Percentiles rank a stretch among this genome's conserved stretches.
These are phyloP conservation scores for Caenorhabditis elegans DNA, from an alignment of 1,140 invertebrate genomes.

Conservation along the genomic window WBcel235 BX284603.4:13387001-13387500, in stretches of 20 bases:
- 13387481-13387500: background rate
- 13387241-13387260: constrained; percentile 5
- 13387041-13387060: no score
- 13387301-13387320: background rate
- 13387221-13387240: no score
- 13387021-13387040: background rate
- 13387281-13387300: background rate
- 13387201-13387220: background rate
- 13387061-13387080: background rate
- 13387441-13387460: background rate
- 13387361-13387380: constrained; percentile 18
- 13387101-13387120: background rate
- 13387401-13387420: background rate
- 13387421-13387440: background rate
- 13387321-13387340: background rate
- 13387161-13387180: background rate
- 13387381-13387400: background rate
- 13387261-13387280: background rate
- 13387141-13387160: constrained; percentile 2
- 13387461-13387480: background rate
- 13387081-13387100: background rate
- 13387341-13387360: background rate
- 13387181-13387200: background rate
- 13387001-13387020: background rate
- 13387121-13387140: background rate